phyloP scores from a whole-genome alignment of 2,113 vertebrate species.

The Morone saxatilis region DNA sequence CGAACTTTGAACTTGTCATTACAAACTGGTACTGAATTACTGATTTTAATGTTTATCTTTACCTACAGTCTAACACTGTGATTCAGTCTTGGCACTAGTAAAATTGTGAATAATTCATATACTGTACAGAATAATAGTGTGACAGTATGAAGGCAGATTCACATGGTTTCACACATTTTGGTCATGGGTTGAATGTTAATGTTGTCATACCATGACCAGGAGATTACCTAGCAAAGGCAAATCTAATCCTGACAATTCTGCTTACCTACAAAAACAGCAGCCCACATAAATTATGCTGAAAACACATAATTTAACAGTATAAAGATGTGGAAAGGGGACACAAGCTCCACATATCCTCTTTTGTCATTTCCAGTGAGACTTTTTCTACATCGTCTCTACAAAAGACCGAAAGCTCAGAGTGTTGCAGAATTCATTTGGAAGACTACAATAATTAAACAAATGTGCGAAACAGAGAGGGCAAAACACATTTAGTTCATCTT shows the following conservation, averaged over 20 bases:
- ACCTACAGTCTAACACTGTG: constrained; percentile 43
- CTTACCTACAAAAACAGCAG: neutral
- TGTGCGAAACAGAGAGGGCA: neutral
- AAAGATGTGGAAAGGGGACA: neutral
- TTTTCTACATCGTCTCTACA: neutral
- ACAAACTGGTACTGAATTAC: constrained; percentile 6
- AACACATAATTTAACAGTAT: neutral
- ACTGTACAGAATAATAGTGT: constrained; percentile 45
- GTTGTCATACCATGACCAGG: neutral
- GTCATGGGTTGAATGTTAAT: neutral
- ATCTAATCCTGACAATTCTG: neutral
- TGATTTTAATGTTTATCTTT: constrained; percentile 3
- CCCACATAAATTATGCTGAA: neutral
- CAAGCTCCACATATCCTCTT: neutral
- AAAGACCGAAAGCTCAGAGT: neutral
- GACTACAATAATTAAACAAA: constrained; percentile 22
- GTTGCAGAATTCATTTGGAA: constrained; percentile 43
- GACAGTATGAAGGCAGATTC: constrained; percentile 45
- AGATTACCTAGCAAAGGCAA: neutral
- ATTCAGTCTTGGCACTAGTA: constrained; percentile 57
- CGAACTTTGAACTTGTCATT: neutral
- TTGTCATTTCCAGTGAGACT: neutral
- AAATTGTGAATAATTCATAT: constrained; percentile 3
- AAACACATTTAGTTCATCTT: neutral
- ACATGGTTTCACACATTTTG: constrained; percentile 28